Evolutionary conservation across 2,888 invertebrate genomes (phyloP), one percentile per base, ranked within the genome.

Genomic region (Ligdia adustata): DNA sequence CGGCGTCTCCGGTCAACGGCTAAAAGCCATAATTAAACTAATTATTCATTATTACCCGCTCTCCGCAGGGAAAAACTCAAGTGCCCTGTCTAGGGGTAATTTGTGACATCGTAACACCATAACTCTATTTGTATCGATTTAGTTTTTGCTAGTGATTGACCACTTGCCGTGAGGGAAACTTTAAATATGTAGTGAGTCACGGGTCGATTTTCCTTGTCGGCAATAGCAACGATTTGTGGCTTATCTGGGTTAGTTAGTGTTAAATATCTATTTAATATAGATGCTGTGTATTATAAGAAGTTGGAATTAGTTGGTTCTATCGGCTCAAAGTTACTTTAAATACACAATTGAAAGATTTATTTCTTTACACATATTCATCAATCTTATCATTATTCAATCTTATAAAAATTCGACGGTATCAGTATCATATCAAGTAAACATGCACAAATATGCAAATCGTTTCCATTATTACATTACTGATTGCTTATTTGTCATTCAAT

Each of bases 1-100:
- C 64, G 55, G 57, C 66, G 59, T 66, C 73, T 70, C 72, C 76
- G 69, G 76, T 69, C 60, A 60, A 61, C 53, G 70, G 60, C 76
- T 84, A 79, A 85, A 85, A 82, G 82, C 82, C 59, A 71, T 77
- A 87, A 88, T 89, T 87, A 86, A 84, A 83, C 79, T 81, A 84
- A 87, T 88, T 85, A 84, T 81, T 82, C 72, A 81, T 80, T 84
- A 86, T 83, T 85, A 86, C 66, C 70, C 63, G 71, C 79, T 82
- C 80, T 79, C 79, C 79, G 66, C 67, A 64, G 62, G 71, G 78
- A 82, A 84, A 82, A 87, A 77, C 66, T 71, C 60, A 66, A 72
- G 74, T 71, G 15, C 42, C 42, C 34, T 43, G 41, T 49, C 59
- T 68, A 38, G 35, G 34, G 41, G 76, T 75, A 72, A 75, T 80